Conservation (phyloP, 30 jellyfish, hydroid and myxozoan species). For the Cassiopea andromeda region DNA sequence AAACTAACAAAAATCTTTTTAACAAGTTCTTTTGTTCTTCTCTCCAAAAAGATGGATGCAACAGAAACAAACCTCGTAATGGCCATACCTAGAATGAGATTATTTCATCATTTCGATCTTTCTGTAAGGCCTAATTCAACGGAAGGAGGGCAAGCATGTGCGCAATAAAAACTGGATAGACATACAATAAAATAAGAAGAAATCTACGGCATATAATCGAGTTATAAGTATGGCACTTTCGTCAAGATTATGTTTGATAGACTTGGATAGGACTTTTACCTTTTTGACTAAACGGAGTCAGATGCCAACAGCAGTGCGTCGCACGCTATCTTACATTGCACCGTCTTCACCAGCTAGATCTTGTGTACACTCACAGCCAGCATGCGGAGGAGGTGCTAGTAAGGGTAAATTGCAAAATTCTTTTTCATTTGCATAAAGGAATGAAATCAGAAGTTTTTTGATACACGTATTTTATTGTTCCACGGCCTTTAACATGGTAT, state of each 20-base stretch:
- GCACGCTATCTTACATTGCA: not conserved
- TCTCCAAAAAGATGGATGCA: too few relatives aligned
- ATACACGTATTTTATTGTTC: too few relatives aligned
- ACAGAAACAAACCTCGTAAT: not conserved
- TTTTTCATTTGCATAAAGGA: too few relatives aligned
- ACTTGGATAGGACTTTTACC: constrained; percentile 4
- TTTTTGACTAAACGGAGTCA: not conserved
- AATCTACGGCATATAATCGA: not conserved
- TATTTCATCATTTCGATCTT: constrained; percentile 23
- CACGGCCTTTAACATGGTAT: too few relatives aligned
- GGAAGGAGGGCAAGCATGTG: not conserved
- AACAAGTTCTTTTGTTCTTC: too few relatives aligned
- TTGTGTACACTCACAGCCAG: not conserved
- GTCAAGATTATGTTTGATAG: constrained; percentile 8
- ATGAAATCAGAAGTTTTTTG: too few relatives aligned
- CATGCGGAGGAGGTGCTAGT: not conserved
- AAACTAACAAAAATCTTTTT: too few relatives aligned
- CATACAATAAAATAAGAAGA: not conserved
- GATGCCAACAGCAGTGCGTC: constrained; percentile 1
- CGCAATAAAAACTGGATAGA: not conserved
- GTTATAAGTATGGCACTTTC: not conserved
- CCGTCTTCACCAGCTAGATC: not conserved
- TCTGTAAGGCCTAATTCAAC: constrained; percentile 14
- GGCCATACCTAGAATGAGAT: not conserved
- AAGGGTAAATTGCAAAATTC: not conserved